These are phyloP conservation scores for Sparidentex hasta DNA, from an alignment of 2,797 vertebrate genomes.

Conservation along the genomic window DNA sequence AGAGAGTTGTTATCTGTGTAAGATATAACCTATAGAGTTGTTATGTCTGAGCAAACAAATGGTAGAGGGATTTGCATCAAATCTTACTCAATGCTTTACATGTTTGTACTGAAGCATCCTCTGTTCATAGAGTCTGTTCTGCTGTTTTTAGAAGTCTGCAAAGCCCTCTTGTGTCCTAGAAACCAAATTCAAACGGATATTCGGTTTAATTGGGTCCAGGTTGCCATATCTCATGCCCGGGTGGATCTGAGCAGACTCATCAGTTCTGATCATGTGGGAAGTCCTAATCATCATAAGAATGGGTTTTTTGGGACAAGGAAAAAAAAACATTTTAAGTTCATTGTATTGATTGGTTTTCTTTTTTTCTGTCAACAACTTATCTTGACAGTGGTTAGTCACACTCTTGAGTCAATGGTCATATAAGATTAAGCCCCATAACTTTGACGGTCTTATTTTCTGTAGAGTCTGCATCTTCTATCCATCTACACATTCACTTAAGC, in stretches of 20 bases:
- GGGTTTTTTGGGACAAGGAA: neutral
- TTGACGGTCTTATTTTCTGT: neutral
- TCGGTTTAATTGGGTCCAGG: neutral
- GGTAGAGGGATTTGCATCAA: neutral
- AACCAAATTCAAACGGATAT: neutral
- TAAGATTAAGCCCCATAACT: neutral
- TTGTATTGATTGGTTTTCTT: neutral
- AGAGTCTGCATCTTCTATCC: neutral
- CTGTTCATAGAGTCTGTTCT: neutral
- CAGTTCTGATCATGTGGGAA: neutral
- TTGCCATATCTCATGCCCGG: neutral
- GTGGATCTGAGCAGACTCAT: neutral
- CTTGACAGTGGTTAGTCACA: neutral
- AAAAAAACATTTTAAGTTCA: too few species aligned
- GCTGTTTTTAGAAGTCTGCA: neutral
- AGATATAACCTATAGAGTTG: neutral
- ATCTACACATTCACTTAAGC: neutral
- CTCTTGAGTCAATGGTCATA: neutral
- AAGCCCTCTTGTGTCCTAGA: neutral
- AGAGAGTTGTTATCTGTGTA: slow-evolving; percentile 37
- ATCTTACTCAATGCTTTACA: neutral
- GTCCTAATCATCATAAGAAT: neutral
- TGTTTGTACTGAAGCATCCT: neutral
- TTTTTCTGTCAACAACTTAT: neutral
- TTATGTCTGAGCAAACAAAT: neutral